A percentile compares a stretch with the other conserved stretches of the same genome.
Evolutionary conservation across 2,797 vertebrate genomes (phyloP).

Genomic region (Heteromormyrus szaboi): DNA sequence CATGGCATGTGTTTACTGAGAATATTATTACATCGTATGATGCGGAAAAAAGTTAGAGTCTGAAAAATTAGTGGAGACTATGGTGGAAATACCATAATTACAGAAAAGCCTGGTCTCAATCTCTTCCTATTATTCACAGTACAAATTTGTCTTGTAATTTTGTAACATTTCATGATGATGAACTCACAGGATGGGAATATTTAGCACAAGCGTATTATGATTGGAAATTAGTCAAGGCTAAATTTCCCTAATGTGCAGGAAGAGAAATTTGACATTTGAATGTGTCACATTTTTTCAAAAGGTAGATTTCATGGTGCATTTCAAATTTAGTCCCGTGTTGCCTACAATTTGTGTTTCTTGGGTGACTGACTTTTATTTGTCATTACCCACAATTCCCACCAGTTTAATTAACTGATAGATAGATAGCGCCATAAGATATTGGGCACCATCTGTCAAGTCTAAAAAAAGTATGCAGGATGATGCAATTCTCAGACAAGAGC

Average conservation of each 20-base stretch:
- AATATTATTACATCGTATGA: neutral
- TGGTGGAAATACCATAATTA: neutral
- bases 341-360: neutral
- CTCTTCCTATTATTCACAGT: neutral
- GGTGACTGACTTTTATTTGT: neutral
- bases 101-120: neutral
- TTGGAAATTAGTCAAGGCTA: neutral
- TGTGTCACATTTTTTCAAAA: neutral
- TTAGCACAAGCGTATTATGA: neutral
- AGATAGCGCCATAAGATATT: neutral
- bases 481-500: constrained; percentile 3
- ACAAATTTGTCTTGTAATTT: neutral
- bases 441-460: neutral
- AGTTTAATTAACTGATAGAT: constrained; percentile 1
- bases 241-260: neutral
- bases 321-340: neutral
- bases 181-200: neutral
- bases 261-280: neutral
- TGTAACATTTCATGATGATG: neutral
- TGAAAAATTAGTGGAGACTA: neutral
- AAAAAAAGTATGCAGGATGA: neutral
- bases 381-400: neutral
- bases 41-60: neutral
- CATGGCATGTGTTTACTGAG: neutral
- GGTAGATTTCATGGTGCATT: neutral